Evolutionary conservation across 2,888 invertebrate genomes (phyloP).

Genomic region (Drosophila buzzatii): DNA sequence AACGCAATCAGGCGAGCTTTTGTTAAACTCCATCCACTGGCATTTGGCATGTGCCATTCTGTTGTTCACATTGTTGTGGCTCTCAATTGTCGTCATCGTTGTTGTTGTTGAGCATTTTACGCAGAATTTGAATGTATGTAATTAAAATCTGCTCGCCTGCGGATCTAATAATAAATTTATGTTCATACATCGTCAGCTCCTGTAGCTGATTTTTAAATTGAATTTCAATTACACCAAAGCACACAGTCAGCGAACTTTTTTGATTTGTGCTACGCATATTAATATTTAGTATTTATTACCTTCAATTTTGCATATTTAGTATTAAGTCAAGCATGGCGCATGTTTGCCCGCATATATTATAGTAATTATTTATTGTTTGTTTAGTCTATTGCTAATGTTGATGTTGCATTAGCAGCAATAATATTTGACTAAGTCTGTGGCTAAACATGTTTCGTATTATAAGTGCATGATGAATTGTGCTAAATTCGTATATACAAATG

Average conservation of each 20-base stretch:
- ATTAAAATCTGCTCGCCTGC: conserved; percentile 69
- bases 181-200: conserved; percentile 24
- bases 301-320: conserved; percentile 10
- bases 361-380: conserved; percentile 29
- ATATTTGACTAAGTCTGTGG: conserved; percentile 53
- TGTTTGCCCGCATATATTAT: conserved; percentile 55
- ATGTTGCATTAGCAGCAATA: conserved; percentile 45
- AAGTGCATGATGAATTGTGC: conserved; percentile 70
- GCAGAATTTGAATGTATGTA: conserved; percentile 61
- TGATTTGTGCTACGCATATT: conserved; percentile 2
- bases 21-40: conserved; percentile 51
- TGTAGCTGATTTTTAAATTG: conserved; percentile 47
- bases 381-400: conserved; percentile 27
- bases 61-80: conserved; percentile 40
- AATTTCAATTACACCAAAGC: conserved; percentile 51
- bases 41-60: conserved; percentile 30
- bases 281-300: neutral
- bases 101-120: conserved; percentile 33
- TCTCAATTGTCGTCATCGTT: conserved; percentile 13
- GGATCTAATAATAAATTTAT: conserved; percentile 62
- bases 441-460: conserved; percentile 43
- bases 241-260: conserved; percentile 22
- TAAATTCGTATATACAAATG: conserved; percentile 21
- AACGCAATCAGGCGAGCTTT: conserved; percentile 71
- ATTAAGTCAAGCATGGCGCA: conserved; percentile 52